A percentile compares a stretch with the other conserved stretches of the same genome.
Conservation (phyloP, 1,140 invertebrate genomes). For the Cyrtorhinus lividipennis region DNA sequence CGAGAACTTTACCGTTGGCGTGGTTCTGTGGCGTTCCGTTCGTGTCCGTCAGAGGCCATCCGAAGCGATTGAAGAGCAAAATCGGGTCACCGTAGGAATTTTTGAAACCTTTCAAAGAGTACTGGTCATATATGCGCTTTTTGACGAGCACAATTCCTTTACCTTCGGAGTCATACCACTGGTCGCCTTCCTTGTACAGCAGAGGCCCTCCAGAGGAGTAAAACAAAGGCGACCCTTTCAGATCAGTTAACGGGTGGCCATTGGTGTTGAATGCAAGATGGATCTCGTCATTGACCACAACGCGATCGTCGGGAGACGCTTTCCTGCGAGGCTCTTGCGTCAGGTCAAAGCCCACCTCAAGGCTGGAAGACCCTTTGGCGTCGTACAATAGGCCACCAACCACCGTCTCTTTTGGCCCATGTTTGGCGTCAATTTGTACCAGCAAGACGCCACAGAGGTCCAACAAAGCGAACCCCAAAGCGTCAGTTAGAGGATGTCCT, state of each 20-base stretch:
- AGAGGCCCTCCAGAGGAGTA: neutral
- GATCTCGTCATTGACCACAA: neutral
- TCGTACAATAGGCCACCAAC: neutral
- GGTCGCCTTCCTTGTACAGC: neutral
- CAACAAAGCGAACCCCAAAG: neutral
- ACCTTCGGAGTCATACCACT: neutral
- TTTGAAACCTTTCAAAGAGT: conserved; percentile 2
- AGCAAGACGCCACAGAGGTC: conserved; percentile 5
- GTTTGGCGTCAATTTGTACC: neutral
- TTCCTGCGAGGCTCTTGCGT: neutral
- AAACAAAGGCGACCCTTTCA: neutral
- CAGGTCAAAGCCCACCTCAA: neutral
- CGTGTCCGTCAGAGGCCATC: neutral
- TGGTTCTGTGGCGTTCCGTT: conserved; percentile 8
- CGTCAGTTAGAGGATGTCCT: neutral
- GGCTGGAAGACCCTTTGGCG: neutral
- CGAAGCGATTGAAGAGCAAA: neutral
- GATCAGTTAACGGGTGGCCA: conserved; percentile 8
- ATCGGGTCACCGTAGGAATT: neutral
- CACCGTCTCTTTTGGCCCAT: neutral
- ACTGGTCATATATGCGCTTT: neutral
- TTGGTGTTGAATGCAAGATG: neutral
- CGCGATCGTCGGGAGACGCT: neutral
- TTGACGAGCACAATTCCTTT: neutral
- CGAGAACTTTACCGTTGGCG: neutral